A percentile compares a stretch with the other conserved stretches of the same genome.
phyloP scores from a whole-genome alignment of 1,140 invertebrate species.

The Pseudomyrmex pallidus region DNA sequence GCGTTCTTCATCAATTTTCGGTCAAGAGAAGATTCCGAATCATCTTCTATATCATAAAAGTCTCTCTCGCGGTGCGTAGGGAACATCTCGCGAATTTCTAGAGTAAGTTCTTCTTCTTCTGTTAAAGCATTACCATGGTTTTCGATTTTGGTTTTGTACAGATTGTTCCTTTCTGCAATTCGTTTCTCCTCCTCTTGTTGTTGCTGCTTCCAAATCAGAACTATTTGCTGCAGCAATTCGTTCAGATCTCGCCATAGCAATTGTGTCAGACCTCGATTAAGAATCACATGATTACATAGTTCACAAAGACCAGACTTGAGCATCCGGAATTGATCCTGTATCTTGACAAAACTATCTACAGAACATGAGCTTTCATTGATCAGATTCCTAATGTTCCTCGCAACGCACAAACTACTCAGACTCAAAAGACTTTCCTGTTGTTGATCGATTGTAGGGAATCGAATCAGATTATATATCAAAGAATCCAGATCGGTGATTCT shows the following conservation, averaged over 20 bases:
- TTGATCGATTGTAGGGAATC: slow-evolving; percentile 82
- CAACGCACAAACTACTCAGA: slow-evolving; percentile 83
- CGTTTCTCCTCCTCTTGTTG: slow-evolving; percentile 89
- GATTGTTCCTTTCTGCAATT: slow-evolving; percentile 90
- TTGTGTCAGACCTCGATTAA: slow-evolving; percentile 83
- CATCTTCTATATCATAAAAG: slow-evolving; percentile 87
- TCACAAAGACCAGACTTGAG: slow-evolving; percentile 89
- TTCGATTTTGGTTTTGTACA: slow-evolving; percentile 90
- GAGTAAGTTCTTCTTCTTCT: slow-evolving; percentile 90
- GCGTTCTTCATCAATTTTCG: slow-evolving; percentile 78
- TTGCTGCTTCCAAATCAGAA: slow-evolving; percentile 91
- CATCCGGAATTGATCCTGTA: slow-evolving; percentile 84
- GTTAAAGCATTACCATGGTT: slow-evolving; percentile 87
- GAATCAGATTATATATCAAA: slow-evolving; percentile 84
- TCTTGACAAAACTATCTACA: slow-evolving; percentile 52
- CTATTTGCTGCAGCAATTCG: slow-evolving; percentile 87
- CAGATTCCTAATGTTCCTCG: slow-evolving; percentile 69
- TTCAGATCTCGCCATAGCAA: slow-evolving; percentile 85
- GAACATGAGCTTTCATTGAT: slow-evolving; percentile 64
- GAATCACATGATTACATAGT: slow-evolving; percentile 86
- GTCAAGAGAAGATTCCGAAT: slow-evolving; percentile 59
- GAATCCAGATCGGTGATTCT: slow-evolving; percentile 58
- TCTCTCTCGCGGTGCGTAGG: slow-evolving; percentile 90
- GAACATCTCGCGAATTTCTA: slow-evolving; percentile 91
- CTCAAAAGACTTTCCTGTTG: slow-evolving; percentile 80